These are phyloP conservation scores for Trilocha varians DNA, from an alignment of 2,888 invertebrate genomes.

Conservation along the genomic window DNA sequence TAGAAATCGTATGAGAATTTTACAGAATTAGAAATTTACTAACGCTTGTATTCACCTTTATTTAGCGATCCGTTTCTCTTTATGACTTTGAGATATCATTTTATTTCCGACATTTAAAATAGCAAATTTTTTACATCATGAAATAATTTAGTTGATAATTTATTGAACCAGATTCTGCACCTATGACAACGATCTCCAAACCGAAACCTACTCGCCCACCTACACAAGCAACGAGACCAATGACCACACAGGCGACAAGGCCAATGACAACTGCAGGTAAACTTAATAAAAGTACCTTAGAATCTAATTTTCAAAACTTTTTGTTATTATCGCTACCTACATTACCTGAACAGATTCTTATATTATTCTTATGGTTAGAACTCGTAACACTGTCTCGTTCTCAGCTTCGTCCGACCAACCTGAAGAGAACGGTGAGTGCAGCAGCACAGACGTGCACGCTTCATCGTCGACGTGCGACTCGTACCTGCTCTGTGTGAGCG, in stretches of 20 bases:
- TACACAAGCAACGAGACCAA: constrained; percentile 26
- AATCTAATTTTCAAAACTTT: no score
- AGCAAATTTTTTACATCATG: no score
- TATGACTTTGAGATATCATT: no score
- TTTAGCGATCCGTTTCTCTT: no score
- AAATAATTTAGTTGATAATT: no score
- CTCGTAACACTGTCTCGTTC: not conserved
- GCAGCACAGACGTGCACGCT: constrained; percentile 47
- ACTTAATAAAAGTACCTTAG: no score
- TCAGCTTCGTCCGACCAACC: constrained; percentile 25
- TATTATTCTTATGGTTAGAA: constrained; percentile 1
- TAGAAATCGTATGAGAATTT: no score
- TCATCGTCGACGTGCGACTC: constrained; percentile 80
- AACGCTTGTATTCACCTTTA: no score
- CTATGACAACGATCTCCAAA: constrained; percentile 32
- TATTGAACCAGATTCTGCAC: not conserved
- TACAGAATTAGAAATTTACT: no score
- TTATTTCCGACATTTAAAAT: no score
- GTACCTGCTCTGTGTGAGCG: constrained; percentile 83
- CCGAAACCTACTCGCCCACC: constrained; percentile 40
- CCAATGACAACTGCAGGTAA: constrained; percentile 2
- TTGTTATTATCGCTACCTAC: no score
- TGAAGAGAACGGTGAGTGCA: constrained; percentile 32
- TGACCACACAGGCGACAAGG: constrained; percentile 28
- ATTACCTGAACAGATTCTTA: no score